These are phyloP conservation scores for Diachrysia chrysitis DNA, from an alignment of 2,888 invertebrate species.

Conservation along the genomic window DNA sequence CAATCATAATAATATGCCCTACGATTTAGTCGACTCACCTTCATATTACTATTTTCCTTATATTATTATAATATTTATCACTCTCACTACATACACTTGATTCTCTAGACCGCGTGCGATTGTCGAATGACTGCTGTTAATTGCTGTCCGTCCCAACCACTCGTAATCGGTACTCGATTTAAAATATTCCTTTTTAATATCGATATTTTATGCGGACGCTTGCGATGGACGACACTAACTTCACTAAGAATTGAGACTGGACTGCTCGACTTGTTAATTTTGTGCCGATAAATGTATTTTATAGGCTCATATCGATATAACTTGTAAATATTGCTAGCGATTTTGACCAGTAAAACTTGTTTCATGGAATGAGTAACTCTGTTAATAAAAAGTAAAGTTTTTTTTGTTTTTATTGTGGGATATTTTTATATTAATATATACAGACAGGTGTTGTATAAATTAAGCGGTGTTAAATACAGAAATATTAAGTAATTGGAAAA, in stretches of 20 bases:
- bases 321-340: background rate
- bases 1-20: conserved; percentile 14
- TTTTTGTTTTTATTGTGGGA: background rate
- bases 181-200: conserved; percentile 32
- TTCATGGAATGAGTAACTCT: background rate
- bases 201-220: conserved; percentile 33
- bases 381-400: too few relatives aligned
- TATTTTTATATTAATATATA: background rate
- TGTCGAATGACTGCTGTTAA: conserved; percentile 58
- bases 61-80: conserved; percentile 37
- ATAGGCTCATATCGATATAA: background rate
- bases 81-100: conserved; percentile 51
- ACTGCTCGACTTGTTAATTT: conserved; percentile 2
- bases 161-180: conserved; percentile 52
- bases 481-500: background rate
- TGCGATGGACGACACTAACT: conserved; percentile 10
- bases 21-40: conserved; percentile 54
- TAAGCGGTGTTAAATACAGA: background rate
- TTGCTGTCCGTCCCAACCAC: conserved; percentile 33
- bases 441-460: background rate
- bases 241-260: background rate
- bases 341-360: conserved; percentile 4
- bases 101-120: conserved; percentile 50
- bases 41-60: conserved; percentile 46
- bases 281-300: background rate